phyloP scores from a whole-genome alignment of 1,140 invertebrate genomes.

The Nasonia giraulti region DNA sequence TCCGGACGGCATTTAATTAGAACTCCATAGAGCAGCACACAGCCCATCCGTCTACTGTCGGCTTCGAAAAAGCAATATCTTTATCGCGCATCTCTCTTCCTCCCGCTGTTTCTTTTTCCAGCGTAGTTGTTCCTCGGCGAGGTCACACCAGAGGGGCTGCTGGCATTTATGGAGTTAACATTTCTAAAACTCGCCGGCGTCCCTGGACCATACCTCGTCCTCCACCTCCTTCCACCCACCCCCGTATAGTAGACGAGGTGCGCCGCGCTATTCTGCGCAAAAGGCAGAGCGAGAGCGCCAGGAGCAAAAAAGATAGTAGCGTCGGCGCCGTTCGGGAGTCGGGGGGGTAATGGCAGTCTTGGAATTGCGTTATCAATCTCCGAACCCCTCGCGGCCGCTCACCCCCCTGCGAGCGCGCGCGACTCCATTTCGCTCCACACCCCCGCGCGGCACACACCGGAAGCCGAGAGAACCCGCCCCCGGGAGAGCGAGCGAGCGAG shows the following conservation, averaged over 20 bases:
- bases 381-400: conserved; percentile 63
- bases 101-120: neutral
- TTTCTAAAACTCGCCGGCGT: conserved; percentile 72
- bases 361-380: conserved; percentile 76
- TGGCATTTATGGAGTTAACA: conserved; percentile 75
- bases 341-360: conserved; percentile 74
- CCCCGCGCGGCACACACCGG: conserved; percentile 39
- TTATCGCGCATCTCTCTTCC: conserved; percentile 3
- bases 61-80: conserved; percentile 9
- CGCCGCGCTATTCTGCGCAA: conserved; percentile 24
- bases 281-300: conserved; percentile 46
- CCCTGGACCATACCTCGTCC: conserved; percentile 56
- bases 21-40: neutral
- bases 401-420: conserved; percentile 41
- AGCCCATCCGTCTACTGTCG: neutral
- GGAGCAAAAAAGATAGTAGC: conserved; percentile 72
- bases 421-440: conserved; percentile 59
- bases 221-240: neutral
- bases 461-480: conserved; percentile 56
- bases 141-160: conserved; percentile 51
- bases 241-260: neutral
- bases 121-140: conserved; percentile 21
- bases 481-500: conserved; percentile 56
- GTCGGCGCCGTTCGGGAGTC: conserved; percentile 58
- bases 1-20: neutral